Evolutionary conservation across 2,797 vertebrate species (phyloP).

Genomic region (Poeciliopsis infans): DNA sequence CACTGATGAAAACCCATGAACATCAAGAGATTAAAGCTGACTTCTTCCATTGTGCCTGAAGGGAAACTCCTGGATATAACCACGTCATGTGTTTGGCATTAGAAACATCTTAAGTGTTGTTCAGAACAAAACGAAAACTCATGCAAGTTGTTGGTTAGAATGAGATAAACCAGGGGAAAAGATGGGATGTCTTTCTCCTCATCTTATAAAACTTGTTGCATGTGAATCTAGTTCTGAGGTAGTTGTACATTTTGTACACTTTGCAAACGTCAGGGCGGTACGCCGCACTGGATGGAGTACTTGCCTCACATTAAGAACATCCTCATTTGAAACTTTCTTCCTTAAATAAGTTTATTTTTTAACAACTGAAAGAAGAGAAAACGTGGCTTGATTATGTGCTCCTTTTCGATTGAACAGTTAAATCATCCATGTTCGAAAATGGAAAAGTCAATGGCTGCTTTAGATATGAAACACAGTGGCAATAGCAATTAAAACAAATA

Average conservation of each 20-base stretch:
- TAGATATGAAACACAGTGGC: background rate
- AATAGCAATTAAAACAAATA: background rate
- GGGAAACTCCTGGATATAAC: conserved; percentile 36
- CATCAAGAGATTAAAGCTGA: conserved; percentile 22
- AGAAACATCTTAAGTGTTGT: background rate
- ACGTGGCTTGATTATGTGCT: background rate
- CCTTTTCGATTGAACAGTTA: background rate
- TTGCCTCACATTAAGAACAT: background rate
- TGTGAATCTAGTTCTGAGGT: background rate
- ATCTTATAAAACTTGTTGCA: background rate
- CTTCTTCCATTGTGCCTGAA: conserved; percentile 7
- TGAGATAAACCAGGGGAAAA: background rate
- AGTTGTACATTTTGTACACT: background rate
- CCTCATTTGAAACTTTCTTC: background rate
- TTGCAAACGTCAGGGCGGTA: background rate
- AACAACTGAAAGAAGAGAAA: background rate
- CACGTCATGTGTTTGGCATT: conserved; percentile 41
- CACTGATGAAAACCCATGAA: background rate
- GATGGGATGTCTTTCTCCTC: background rate
- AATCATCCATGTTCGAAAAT: background rate
- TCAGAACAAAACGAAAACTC: background rate
- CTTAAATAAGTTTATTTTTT: background rate
- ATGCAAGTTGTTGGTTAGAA: background rate
- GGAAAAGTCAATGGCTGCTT: background rate
- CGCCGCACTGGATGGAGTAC: background rate